A percentile compares a stretch with the other conserved stretches of the same genome.
Evolutionary conservation across 2,888 invertebrate species (phyloP).

Genomic region (Oscheius sp.): DNA sequence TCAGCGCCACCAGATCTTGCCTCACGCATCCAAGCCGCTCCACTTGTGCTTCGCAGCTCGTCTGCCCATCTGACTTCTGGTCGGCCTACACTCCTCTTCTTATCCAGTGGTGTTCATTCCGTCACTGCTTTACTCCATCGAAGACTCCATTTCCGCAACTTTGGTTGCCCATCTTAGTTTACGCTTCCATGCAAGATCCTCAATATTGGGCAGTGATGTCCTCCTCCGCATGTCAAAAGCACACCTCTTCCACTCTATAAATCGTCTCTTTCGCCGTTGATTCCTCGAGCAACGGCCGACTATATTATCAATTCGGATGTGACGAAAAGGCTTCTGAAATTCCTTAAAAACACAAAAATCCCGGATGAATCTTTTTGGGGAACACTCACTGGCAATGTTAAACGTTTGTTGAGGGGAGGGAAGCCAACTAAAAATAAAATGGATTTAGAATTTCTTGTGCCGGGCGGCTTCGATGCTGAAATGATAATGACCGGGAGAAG

Average conservation of each 20-base stretch:
- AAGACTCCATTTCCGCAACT: too few relatives aligned
- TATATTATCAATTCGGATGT: slow-evolving; percentile 23
- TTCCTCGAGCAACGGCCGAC: slow-evolving; percentile 41
- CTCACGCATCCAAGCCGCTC: too few relatives aligned
- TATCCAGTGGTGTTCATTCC: too few relatives aligned
- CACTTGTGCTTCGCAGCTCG: too few relatives aligned
- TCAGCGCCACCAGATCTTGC: too few relatives aligned
- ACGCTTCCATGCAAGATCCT: too few relatives aligned
- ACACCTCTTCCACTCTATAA: slow-evolving; percentile 47
- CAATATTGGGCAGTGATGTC: too few relatives aligned
- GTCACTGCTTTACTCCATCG: too few relatives aligned
- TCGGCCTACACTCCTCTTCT: too few relatives aligned
- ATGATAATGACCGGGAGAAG: slow-evolving; percentile 30
- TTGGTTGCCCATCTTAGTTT: too few relatives aligned
- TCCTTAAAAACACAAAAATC: slow-evolving; percentile 35
- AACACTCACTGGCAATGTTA: slow-evolving; percentile 35
- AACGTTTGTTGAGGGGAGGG: not conserved
- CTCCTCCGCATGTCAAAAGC: too few relatives aligned
- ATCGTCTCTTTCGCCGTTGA: slow-evolving; percentile 41
- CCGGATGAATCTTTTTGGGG: slow-evolving; percentile 52
- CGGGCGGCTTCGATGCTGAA: slow-evolving; percentile 34
- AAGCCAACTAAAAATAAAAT: not conserved
- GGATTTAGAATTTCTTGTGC: slow-evolving; percentile 36
- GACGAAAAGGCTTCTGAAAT: slow-evolving; percentile 34
- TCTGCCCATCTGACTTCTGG: too few relatives aligned